Percentiles rank a stretch among this genome's conserved stretches.
Evolutionary conservation across 2,888 invertebrate genomes (phyloP).

Genomic region (Branchellion lobata): DNA sequence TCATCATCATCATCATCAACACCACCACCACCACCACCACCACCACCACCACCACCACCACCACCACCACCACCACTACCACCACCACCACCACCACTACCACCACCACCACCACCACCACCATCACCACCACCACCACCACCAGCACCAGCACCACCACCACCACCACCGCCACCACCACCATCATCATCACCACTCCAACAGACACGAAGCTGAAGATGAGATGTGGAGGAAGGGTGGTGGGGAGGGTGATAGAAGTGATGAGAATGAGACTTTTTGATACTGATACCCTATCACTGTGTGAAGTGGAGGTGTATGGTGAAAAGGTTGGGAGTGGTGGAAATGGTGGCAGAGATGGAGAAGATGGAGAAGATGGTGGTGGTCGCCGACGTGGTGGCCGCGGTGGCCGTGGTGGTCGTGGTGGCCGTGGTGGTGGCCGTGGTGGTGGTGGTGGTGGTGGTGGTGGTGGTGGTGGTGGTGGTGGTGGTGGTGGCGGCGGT

Average conservation of each 20-base stretch:
- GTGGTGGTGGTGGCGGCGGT: no score
- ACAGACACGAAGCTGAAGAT: not conserved
- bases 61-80: constrained; percentile 12
- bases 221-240: not conserved
- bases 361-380: not conserved
- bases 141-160: no score
- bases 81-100: constrained; percentile 22
- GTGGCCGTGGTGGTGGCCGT: no score
- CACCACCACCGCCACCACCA: no score
- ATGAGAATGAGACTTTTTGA: not conserved
- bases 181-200: no score
- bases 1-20: constrained; percentile 1
- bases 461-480: no score
- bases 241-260: not conserved
- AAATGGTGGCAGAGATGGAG: not conserved
- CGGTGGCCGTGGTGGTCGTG: no score
- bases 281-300: not conserved
- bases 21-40: constrained; percentile 20
- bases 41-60: constrained; percentile 18
- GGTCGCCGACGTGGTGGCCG: no score
- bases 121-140: no score
- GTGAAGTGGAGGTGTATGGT: constrained; percentile 1
- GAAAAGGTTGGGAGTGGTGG: not conserved
- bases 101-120: no score
- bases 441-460: no score